Base-by-base conservation (phyloP, 1,140 invertebrate species). In the Gonatopus flavifemur region DNA sequence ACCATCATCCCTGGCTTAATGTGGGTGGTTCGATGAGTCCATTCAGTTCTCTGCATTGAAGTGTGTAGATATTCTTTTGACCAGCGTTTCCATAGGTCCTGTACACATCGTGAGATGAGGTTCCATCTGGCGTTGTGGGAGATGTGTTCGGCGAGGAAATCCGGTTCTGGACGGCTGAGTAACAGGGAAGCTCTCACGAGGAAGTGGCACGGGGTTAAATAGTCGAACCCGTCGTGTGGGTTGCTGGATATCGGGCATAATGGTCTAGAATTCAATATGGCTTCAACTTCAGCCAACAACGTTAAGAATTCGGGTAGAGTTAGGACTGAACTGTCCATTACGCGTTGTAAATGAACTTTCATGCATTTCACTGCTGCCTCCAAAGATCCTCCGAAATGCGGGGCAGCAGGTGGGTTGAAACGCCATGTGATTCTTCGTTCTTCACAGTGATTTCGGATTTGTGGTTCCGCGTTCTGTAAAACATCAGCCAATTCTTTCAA, bases 61-160 rank as follows among this genome's bases (percentile, higher is more conserved):
- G 35, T 37, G 25, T 37, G 28, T 16, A 62, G 32, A 50, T 62
- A 62, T 20, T 60, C 55, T n/a, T n/a, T n/a, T n/a, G n/a, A n/a
- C n/a, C n/a, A n/a, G n/a, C n/a, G n/a, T n/a, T n/a, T n/a, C n/a
- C 18, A 39, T 22, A 39, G 39, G 24, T 48, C 35, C 35, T 48
- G 36, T n/a, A n/a, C n/a, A n/a, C n/a, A n/a, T n/a, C n/a, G n/a
- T n/a, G n/a, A n/a, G n/a, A n/a, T n/a, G n/a, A n/a, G n/a, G n/a
- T n/a, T n/a, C n/a, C n/a, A n/a, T n/a, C n/a, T n/a, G n/a, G n/a
- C n/a, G n/a, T n/a, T n/a, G n/a, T n/a, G n/a, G n/a, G n/a, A n/a
- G n/a, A n/a, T n/a, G n/a, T n/a, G n/a, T n/a, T n/a, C n/a, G n/a
- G n/a, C n/a, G n/a, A n/a, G n/a, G n/a, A n/a, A n/a, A n/a, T n/a